Evolutionary conservation across 37 sponge, comb jelly and placozoan species (phyloP).

Genomic region (Mnemiopsis leidyi): DNA sequence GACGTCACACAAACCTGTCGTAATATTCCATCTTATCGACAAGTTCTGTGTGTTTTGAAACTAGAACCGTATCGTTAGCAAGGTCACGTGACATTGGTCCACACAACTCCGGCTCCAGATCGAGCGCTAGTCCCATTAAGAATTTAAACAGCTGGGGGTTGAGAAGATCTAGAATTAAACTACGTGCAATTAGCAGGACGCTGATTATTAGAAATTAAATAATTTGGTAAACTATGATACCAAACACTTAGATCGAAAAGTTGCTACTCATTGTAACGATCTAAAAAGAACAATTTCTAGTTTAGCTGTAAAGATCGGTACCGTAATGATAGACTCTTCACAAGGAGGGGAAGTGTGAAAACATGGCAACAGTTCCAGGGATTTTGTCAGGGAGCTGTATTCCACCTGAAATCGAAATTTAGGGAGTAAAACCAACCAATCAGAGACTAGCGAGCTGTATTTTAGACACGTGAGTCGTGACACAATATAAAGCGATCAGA

Average conservation of each 20-base stretch:
- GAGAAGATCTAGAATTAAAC: too few relatives aligned
- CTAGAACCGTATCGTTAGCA: not conserved
- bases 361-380: constrained; percentile 25
- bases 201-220: too few relatives aligned
- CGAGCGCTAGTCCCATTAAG: not conserved
- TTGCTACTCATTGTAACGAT: too few relatives aligned
- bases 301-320: not conserved
- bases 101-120: not conserved
- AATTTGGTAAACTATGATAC: too few relatives aligned
- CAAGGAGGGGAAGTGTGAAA: not conserved
- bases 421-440: too few relatives aligned
- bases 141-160: not conserved
- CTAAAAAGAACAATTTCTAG: too few relatives aligned
- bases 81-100: not conserved
- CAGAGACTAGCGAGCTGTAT: too few relatives aligned
- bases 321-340: not conserved
- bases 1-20: not conserved
- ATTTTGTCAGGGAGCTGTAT: constrained; percentile 8
- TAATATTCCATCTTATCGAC: not conserved
- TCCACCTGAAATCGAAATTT: constrained; percentile 1
- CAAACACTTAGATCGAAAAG: too few relatives aligned
- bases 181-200: too few relatives aligned
- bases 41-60: not conserved
- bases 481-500: too few relatives aligned
- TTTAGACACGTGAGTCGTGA: too few relatives aligned